Percentiles rank a stretch among this genome's conserved stretches.
These are phyloP conservation scores for Rattus rattus DNA, from an alignment of 2,113 vertebrate species.

Conservation along the genomic window DNA sequence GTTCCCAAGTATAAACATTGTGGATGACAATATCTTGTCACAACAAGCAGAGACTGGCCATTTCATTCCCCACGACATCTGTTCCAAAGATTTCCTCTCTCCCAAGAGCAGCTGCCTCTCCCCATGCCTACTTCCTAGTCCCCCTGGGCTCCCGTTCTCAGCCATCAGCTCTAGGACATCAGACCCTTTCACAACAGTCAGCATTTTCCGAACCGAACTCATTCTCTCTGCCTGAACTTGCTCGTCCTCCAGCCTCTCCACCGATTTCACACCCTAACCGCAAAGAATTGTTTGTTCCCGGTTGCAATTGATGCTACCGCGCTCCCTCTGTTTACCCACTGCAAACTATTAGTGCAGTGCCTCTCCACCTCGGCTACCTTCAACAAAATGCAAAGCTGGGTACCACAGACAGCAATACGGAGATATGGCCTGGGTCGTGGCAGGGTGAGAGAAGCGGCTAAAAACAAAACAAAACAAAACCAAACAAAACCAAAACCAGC, in stretches of 20 bases:
- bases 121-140: not conserved
- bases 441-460: not conserved
- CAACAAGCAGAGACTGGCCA: not conserved
- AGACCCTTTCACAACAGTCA: constrained; percentile 18
- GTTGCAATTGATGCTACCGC: constrained; percentile 60
- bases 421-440: not conserved
- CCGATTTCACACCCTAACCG: constrained; percentile 45
- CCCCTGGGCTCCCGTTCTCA: not conserved
- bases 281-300: constrained; percentile 67
- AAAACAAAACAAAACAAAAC: not conserved
- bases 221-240: constrained; percentile 72
- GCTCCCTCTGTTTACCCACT: not conserved
- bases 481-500: not conserved
- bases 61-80: not conserved
- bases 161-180: not conserved
- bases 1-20: not conserved
- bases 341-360: not conserved
- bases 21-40: not conserved
- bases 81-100: not conserved
- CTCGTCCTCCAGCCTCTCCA: constrained; percentile 15
- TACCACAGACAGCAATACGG: not conserved
- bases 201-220: constrained; percentile 24
- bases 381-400: not conserved
- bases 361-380: not conserved
- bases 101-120: not conserved